Evolutionary conservation across 2,797 vertebrate genomes (phyloP).

Genomic region (Microchirus variegatus): DNA sequence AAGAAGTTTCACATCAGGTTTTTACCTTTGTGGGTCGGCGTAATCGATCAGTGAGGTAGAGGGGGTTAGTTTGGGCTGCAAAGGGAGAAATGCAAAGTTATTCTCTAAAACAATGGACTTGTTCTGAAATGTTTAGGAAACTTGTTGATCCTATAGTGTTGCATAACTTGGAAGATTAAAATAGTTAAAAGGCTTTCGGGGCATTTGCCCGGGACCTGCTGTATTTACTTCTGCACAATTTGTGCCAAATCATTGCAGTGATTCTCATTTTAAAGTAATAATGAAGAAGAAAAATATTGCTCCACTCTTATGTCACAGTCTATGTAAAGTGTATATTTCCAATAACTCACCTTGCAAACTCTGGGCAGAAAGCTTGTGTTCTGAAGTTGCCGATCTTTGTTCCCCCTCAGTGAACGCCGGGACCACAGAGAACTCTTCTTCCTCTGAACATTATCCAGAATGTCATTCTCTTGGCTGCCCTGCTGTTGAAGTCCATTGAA

Average conservation of each 20-base stretch:
- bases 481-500: conserved; percentile 74
- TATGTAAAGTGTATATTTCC: neutral
- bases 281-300: neutral
- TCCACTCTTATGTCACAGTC: neutral
- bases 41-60: conserved; percentile 85
- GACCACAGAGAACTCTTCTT: conserved; percentile 74
- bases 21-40: conserved; percentile 89
- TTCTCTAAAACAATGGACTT: conserved; percentile 17
- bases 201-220: conserved; percentile 11
- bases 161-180: conserved; percentile 50
- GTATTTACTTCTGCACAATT: conserved; percentile 14
- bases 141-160: conserved; percentile 16
- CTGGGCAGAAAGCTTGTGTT: conserved; percentile 76
- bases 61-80: conserved; percentile 80
- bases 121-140: conserved; percentile 1
- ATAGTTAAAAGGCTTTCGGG: conserved; percentile 39
- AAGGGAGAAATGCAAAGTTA: conserved; percentile 60
- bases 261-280: conserved; percentile 7
- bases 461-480: conserved; percentile 63
- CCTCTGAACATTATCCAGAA: conserved; percentile 65
- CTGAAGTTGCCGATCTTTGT: conserved; percentile 66
- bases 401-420: conserved; percentile 65
- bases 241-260: conserved; percentile 9
- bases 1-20: neutral
- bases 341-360: conserved; percentile 80